Base-by-base conservation (phyloP, 2,888 invertebrate genomes). In the Caenorhabditis wallacei region DNA sequence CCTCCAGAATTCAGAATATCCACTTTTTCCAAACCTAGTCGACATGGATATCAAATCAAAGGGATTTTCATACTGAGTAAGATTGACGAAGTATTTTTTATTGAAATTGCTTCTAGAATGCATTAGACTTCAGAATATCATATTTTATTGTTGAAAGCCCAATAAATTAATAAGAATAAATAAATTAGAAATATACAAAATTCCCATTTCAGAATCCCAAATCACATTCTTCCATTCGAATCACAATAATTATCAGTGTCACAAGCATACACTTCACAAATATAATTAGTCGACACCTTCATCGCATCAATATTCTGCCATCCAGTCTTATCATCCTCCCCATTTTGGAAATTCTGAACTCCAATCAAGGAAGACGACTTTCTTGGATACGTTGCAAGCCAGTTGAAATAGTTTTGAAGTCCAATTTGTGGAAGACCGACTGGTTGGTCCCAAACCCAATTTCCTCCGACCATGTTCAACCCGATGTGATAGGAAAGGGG, bases 401-500 rank as follows among this genome's bases (percentile, higher is more conserved):
- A 48, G 8, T 48, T 48, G n/a, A 7, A 13, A 1, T 8, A 48
- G 5, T 5, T 10, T 40, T 18, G 46, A n/a, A 18, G 46, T 1
- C 3, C 18, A 4, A 13, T n/a, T 18, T 18, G 18, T 18, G 46
- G 46, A 10, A 10, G 18, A 4, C 5, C 18, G 13, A 18, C 18
- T n/a, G 61, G 61, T 43, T 61, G 61, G 16, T 61, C 61, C 61
- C 61, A 61, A 8, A 40, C 40, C 61, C 61, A 61, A 1, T 0
- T 16, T 2, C 24, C 43, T 7, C 16, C 8, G 43, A 22, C 22
- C 0, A 5, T 10, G n/a, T 24, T 43, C 24, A 80, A 30, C 30
- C 80, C 80, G 53, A 72, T 80, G 59, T 80, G 71, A 22, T 80
- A 80, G 30, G n/a, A 35, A 30, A 46, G 57, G 0, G 80, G 80